phyloP scores from a whole-genome alignment of 2,797 vertebrate genomes.

The Amphiprion clarkii region DNA sequence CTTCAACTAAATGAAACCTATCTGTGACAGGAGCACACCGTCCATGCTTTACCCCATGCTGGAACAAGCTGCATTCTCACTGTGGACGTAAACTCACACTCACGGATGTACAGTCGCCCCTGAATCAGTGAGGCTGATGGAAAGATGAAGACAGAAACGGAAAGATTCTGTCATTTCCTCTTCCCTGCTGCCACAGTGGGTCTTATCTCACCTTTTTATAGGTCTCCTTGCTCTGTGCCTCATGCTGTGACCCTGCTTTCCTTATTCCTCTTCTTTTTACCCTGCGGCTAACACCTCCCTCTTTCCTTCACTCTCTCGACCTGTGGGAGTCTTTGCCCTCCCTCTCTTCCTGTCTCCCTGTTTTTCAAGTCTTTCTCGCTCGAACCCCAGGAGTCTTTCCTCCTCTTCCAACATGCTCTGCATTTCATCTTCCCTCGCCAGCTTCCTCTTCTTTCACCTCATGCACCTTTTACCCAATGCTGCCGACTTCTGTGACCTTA shows the following conservation, averaged over 20 bases:
- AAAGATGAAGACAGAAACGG: constrained; percentile 56
- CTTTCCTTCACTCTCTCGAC: constrained; percentile 32
- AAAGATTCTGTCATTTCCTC: constrained; percentile 37
- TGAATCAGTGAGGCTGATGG: constrained; percentile 37
- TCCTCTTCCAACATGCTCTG: constrained; percentile 19
- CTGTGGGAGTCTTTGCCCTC: constrained; percentile 7
- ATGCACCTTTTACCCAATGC: constrained; percentile 16
- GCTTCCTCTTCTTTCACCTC: constrained; percentile 25
- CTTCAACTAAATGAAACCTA: constrained; percentile 57
- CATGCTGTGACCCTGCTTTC: constrained; percentile 66
- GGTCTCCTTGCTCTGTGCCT: constrained; percentile 56
- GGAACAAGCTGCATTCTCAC: constrained; percentile 36
- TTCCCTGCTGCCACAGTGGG: constrained; percentile 45
- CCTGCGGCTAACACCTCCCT: constrained; percentile 53
- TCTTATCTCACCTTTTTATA: constrained; percentile 63
- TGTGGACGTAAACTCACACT: constrained; percentile 28
- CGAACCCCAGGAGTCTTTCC: constrained; percentile 35
- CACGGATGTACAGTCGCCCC: constrained; percentile 16
- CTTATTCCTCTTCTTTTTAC: constrained; percentile 57
- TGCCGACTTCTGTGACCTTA: constrained; percentile 18
- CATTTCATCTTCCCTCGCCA: constrained; percentile 14
- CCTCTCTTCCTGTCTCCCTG: constrained; percentile 1
- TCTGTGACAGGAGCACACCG: constrained; percentile 51
- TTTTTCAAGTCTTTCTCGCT: constrained; percentile 20
- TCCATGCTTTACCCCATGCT: constrained; percentile 37